These are phyloP conservation scores for Mycetomoellerius zeteki DNA, from an alignment of 1,140 invertebrate species.

Conservation along the genomic window DNA sequence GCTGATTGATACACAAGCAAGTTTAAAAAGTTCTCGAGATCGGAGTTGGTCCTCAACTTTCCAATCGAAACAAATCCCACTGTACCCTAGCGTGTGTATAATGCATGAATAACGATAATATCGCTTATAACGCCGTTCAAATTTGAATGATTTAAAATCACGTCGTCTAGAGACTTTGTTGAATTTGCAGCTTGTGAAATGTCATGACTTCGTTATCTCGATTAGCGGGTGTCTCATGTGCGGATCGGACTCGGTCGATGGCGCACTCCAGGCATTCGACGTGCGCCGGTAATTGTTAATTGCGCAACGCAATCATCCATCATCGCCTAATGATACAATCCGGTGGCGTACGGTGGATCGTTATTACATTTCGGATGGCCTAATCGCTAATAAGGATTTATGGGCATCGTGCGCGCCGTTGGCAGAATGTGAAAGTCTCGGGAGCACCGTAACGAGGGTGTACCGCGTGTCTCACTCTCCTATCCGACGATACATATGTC, in stretches of 20 bases:
- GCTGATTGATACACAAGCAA: conserved; percentile 8
- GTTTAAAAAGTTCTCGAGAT: conserved; percentile 22
- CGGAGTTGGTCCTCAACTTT: conserved; percentile 28
- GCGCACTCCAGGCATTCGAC: background rate
- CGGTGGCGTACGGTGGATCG: conserved; percentile 65
- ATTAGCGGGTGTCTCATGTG: conserved; percentile 17
- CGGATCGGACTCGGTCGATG: background rate
- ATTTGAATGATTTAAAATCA: conserved; percentile 20
- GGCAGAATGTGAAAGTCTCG: conserved; percentile 75
- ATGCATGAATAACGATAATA: conserved; percentile 1
- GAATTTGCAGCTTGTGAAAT: conserved; percentile 25
- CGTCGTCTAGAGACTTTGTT: background rate
- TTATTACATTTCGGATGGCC: conserved; percentile 77
- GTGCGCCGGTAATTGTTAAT: conserved; percentile 72
- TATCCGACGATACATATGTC: conserved; percentile 7
- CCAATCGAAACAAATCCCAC: conserved; percentile 9
- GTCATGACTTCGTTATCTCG: conserved; percentile 18
- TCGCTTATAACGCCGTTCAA: conserved; percentile 1
- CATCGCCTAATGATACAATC: conserved; percentile 75
- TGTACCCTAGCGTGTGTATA: background rate
- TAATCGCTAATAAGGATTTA: conserved; percentile 78
- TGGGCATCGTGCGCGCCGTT: conserved; percentile 67
- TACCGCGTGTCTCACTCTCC: background rate
- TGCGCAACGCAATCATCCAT: conserved; percentile 71
- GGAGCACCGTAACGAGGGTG: conserved; percentile 56